Percentiles rank a stretch among this genome's conserved stretches.
These are phyloP conservation scores for Leptopilina boulardi DNA, from an alignment of 1,140 invertebrate genomes.

Conservation along the genomic window DNA sequence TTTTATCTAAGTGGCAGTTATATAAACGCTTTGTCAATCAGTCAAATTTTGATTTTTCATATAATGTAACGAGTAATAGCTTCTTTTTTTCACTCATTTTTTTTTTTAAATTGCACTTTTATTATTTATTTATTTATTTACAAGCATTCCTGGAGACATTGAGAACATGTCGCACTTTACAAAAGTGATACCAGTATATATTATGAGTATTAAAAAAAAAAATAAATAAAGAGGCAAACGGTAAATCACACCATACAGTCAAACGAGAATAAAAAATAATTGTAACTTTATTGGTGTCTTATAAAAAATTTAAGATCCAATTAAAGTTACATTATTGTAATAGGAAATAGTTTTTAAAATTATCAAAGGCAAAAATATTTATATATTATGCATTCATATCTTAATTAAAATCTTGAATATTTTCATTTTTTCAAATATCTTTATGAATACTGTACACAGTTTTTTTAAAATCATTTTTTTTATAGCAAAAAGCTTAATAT, in stretches of 20 bases:
- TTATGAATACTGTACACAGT: background rate
- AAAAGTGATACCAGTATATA: background rate
- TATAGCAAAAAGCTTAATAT: background rate
- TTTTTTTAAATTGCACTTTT: constrained; percentile 18
- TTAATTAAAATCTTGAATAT: background rate
- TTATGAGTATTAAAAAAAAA: constrained; percentile 21
- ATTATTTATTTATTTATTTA: constrained; percentile 16
- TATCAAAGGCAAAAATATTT: background rate
- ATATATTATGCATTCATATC: background rate
- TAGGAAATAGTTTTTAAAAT: background rate
- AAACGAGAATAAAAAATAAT: background rate
- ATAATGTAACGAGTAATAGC: background rate
- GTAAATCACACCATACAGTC: background rate
- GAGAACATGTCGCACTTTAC: constrained; percentile 9
- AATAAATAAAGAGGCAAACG: background rate
- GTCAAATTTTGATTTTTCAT: constrained; percentile 22
- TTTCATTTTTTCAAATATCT: background rate
- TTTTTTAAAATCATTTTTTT: background rate
- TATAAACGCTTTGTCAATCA: constrained; percentile 14
- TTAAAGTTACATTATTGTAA: background rate
- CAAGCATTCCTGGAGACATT: constrained; percentile 25
- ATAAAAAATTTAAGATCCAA: background rate
- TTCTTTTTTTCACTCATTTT: background rate
- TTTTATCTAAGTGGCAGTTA: background rate
- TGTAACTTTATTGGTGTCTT: background rate